These are phyloP conservation scores for Cisticola juncidis DNA, from an alignment of 2,113 vertebrate species.

Conservation along the genomic window DNA sequence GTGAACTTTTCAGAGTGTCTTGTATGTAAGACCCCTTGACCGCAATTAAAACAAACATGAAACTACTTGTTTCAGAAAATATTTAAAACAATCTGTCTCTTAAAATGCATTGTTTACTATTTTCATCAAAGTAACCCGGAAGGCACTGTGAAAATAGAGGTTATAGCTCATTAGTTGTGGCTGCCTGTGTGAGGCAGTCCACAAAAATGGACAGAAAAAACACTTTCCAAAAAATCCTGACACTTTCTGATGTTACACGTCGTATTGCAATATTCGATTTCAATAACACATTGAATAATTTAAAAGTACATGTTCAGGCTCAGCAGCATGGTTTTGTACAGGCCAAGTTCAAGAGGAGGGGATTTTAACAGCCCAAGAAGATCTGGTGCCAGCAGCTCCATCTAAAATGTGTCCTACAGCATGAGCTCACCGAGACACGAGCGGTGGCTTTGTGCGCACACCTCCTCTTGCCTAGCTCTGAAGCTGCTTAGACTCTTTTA, in stretches of 20 bases:
- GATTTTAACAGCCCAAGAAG: neutral
- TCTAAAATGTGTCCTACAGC: neutral
- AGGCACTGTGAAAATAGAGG: neutral
- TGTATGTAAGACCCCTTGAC: neutral
- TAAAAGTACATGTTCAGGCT: neutral
- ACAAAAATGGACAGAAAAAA: neutral
- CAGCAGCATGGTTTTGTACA: fast-evolving
- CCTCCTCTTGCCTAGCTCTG: neutral
- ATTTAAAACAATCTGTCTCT: neutral
- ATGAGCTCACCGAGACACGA: neutral
- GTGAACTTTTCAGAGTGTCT: neutral
- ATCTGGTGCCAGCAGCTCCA: neutral
- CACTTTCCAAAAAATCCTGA: fast-evolving
- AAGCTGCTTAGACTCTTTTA: neutral
- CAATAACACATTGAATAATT: neutral
- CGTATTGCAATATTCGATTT: neutral
- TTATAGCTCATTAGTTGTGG: neutral
- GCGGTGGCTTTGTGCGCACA: fast-evolving
- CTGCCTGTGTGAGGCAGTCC: fast-evolving
- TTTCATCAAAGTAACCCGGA: neutral
- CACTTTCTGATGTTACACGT: neutral
- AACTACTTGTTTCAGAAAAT: neutral
- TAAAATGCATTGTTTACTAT: neutral
- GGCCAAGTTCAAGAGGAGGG: neutral
- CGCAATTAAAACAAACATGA: neutral